Evolutionary conservation across 2,113 vertebrate genomes (phyloP).

Genomic region (Pantherophis guttatus): DNA sequence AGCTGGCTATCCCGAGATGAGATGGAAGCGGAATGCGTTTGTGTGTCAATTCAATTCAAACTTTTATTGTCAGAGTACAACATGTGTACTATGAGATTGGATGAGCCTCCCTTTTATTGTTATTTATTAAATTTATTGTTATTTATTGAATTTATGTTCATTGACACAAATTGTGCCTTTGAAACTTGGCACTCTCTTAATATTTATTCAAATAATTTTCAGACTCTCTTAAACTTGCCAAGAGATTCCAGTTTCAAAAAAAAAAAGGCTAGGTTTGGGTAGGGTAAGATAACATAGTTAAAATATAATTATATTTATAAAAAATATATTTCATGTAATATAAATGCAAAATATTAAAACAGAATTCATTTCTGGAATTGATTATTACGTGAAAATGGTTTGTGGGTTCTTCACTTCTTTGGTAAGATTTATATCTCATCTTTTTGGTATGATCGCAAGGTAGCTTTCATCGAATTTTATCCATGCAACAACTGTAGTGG

Average conservation of each 20-base stretch:
- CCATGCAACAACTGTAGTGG: background rate
- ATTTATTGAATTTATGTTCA: background rate
- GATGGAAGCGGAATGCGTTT: background rate
- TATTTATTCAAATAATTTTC: background rate
- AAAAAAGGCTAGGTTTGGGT: background rate
- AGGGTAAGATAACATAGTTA: background rate
- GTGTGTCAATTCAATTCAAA: background rate
- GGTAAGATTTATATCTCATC: background rate
- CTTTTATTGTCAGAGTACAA: no score
- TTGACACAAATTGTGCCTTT: background rate
- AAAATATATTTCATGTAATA: no score
- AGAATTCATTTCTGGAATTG: background rate
- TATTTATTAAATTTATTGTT: no score
- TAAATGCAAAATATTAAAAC: background rate
- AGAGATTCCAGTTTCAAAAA: background rate
- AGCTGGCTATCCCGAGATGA: background rate
- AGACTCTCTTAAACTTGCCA: background rate
- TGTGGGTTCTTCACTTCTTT: background rate
- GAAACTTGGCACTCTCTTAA: background rate
- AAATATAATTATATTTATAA: background rate
- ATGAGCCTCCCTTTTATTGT: no score
- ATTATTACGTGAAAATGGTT: background rate
- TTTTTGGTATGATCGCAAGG: background rate
- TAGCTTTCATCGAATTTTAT: background rate
- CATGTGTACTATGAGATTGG: no score